Evolutionary conservation across 2,797 vertebrate genomes (phyloP), one percentile per base, ranked within the genome.

Genomic region (Bradypodion pumilum): DNA sequence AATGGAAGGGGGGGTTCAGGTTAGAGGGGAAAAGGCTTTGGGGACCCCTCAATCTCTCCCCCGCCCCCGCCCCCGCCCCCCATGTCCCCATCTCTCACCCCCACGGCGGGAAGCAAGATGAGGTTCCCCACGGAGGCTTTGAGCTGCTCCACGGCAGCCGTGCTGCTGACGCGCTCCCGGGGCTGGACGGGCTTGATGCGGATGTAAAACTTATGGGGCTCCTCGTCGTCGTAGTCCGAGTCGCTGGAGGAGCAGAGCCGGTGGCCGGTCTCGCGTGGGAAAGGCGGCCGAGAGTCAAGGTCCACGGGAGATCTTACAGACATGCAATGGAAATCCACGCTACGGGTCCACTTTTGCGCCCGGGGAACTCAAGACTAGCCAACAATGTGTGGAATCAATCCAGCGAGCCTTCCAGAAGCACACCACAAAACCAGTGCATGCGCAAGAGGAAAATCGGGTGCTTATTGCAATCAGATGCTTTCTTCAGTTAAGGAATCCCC

Each of bases 211-310:
- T 97, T 98, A 42, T 98, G 98, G 10, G 98, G 98, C 76, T 99
- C 98, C 0, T 98, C 98, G 0, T 98, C 98, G 2, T 97, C 97
- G 0, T 98, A 99, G 93, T 99, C 98, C 0, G 98, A 99, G 88
- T 99, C 98, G 0, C 98, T 99, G 90, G 98, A 99, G 19, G 98
- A 99, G 74, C 93, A 94, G n/a, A 97, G 96, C 82, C 95, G 95
- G 2, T 93, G 95, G 66, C 97, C 96, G 15, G 93, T 97, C 12
- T 96, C 95, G 1, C 93, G 96, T 87, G 94, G 85, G 2, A 68
- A 29, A 2, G 56, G 27, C 0, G 1, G 7, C 21, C 2, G 13
- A 4, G 0, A 49, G 93, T 96, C 91, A 96, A 96, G 95, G 96
- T 15, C 40, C n/a, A 40, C 35, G 23, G 21, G 8, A 23, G 27